phyloP scores from a whole-genome alignment of 2,797 vertebrate genomes.

The Acanthiza pusilla region DNA sequence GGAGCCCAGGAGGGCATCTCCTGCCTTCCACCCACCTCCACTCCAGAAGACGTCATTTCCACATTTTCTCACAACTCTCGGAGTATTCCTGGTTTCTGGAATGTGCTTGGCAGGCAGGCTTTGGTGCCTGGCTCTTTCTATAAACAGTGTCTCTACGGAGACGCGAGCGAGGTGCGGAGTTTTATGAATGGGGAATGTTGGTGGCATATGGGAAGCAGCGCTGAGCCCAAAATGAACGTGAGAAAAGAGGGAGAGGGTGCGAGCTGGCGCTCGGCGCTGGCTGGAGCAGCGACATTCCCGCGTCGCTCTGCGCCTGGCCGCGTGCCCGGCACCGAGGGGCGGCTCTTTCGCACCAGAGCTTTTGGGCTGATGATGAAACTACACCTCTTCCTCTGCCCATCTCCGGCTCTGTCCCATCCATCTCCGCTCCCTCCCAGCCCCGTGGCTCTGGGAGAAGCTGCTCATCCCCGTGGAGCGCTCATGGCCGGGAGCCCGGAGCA shows the following conservation, averaged over 20 bases:
- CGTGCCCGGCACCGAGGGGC: neutral
- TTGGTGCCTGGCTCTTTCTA: neutral
- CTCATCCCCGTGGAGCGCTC: neutral
- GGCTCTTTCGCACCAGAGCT: neutral
- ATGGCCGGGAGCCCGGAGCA: neutral
- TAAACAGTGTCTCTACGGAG: neutral
- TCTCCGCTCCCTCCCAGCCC: neutral
- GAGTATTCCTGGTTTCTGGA: neutral
- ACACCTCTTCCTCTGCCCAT: rapidly evolving
- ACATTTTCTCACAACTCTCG: neutral
- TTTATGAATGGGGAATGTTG: neutral
- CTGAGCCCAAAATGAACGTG: neutral
- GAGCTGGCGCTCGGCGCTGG: neutral
- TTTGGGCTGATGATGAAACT: rapidly evolving
- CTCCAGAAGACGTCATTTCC: neutral
- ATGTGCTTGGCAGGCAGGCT: neutral
- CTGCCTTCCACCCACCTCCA: neutral
- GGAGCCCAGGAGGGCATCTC: neutral
- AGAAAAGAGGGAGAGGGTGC: neutral
- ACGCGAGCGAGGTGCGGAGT: neutral
- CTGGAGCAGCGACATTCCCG: neutral
- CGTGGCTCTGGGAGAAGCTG: neutral
- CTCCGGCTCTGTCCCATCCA: neutral
- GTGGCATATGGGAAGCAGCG: neutral
- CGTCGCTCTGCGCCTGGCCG: rapidly evolving